Conservation (phyloP, 2,113 vertebrate species). For the Eulemur macaco region DNA sequence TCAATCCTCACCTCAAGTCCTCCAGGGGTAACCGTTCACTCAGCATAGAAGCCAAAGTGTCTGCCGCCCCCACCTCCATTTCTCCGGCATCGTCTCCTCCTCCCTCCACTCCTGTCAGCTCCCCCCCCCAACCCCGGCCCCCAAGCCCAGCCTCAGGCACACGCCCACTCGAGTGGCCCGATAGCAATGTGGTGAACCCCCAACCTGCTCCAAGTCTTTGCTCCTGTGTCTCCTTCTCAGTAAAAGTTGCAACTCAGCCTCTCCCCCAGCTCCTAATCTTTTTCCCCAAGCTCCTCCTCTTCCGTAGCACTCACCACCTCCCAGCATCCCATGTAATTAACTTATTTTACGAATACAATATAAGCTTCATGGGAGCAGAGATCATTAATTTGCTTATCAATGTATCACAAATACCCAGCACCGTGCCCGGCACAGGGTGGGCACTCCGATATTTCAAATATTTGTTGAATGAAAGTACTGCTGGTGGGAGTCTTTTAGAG, state of each 20-base stretch:
- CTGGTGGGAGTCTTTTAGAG: neutral
- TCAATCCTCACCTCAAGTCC: neutral
- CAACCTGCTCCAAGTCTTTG: neutral
- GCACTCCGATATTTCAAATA: neutral
- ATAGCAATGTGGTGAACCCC: no score
- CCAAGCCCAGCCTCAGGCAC: no score
- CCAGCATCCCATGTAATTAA: neutral
- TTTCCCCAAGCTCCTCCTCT: neutral
- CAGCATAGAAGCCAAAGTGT: neutral
- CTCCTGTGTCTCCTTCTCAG: neutral
- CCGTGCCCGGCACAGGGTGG: neutral
- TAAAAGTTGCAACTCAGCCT: neutral
- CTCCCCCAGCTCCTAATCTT: neutral
- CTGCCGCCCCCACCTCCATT: fast-evolving
- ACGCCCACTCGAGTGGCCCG: no score
- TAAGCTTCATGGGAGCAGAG: neutral
- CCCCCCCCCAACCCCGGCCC: no score
- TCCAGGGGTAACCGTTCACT: neutral
- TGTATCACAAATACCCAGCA: neutral
- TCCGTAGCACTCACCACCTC: neutral
- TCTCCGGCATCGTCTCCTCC: neutral
- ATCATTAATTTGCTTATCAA: neutral
- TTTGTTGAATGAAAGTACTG: neutral
- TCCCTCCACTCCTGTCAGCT: neutral
- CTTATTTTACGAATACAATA: neutral